Base-by-base conservation (phyloP, 2,113 vertebrate genomes). In the Charadrius vociferus region DNA sequence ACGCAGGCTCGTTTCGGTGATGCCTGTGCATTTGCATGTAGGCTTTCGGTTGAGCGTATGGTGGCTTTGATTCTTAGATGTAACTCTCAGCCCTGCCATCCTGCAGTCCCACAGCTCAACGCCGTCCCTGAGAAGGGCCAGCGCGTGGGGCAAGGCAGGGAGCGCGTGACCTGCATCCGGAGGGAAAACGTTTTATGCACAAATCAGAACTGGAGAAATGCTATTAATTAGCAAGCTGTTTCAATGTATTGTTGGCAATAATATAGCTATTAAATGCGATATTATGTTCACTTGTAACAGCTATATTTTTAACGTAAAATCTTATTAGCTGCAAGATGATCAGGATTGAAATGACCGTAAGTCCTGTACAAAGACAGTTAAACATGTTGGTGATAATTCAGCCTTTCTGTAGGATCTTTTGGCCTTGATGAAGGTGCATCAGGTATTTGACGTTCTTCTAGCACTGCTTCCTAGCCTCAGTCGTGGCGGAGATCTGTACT, bases 141-240 rank as follows among this genome's bases (percentile, higher is more conserved):
- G 49, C 12, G 49, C 49, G 4, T 12, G 49, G 3, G 19, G 39
- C 39, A 47, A 3, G 58, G 47, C 29, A 1, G 1, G 85, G 58
- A 39, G 41, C 19, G 8, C 3, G 2, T 1, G 13, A 43, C 19
- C 3, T 32, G 65, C 56, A 49, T 29, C 32, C 34, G 20, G 72
- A 56, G 55, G 36, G 47, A 72, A 72, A 21, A 27, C 1, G 8
- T 30, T 84, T 56, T 26, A 61, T 53, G 65, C 43, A 32, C 37
- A 32, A 72, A 53, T 81, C 77, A 72, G n/a, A 88, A 41, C 36
- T 58, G 27, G 56, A 79, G 66, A 91, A 79, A 93, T 37, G n/a
- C 55, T 34, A 34, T 89, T 93, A n/a, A 75, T 91, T 86, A 86
- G 36, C 58, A 88, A 80, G 55, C 30, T 20, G 88, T 85, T 91